phyloP scores from a whole-genome alignment of 30 jellyfish, hydroid and myxozoan species.

The Clytia hemisphaerica region DNA sequence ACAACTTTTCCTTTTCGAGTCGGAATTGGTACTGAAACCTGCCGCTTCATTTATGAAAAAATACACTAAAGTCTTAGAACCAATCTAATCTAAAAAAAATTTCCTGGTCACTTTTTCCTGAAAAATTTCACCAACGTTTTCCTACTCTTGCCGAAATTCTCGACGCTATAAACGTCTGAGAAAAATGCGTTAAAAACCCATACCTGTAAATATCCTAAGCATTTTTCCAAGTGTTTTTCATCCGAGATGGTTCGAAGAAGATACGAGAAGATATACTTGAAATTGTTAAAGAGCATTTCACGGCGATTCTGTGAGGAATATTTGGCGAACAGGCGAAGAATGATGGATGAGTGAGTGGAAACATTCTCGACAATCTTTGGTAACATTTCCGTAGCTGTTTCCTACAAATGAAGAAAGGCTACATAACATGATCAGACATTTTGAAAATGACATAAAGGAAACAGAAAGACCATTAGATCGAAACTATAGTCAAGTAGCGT shows the following conservation, averaged over 20 bases:
- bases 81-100: too few species aligned
- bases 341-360: constrained; percentile 48
- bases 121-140: not conserved
- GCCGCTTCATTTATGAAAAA: too few species aligned
- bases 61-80: too few species aligned
- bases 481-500: too few species aligned
- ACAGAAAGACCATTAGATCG: too few species aligned
- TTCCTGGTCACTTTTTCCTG: not conserved
- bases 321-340: constrained; percentile 60
- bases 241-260: constrained; percentile 46
- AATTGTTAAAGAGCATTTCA: constrained; percentile 73
- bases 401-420: constrained; percentile 19
- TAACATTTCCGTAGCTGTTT: constrained; percentile 44
- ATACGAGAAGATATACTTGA: constrained; percentile 64
- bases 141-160: too few species aligned
- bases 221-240: constrained; percentile 48
- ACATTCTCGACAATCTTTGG: constrained; percentile 62
- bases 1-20: too few species aligned
- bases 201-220: constrained; percentile 74
- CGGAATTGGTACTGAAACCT: too few species aligned
- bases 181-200: too few species aligned
- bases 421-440: too few species aligned
- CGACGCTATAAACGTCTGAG: too few species aligned
- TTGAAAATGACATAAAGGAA: not conserved
- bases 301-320: constrained; percentile 45